phyloP scores from a whole-genome alignment of 2,797 vertebrate genomes.

The Rhabdomys pumilio region DNA sequence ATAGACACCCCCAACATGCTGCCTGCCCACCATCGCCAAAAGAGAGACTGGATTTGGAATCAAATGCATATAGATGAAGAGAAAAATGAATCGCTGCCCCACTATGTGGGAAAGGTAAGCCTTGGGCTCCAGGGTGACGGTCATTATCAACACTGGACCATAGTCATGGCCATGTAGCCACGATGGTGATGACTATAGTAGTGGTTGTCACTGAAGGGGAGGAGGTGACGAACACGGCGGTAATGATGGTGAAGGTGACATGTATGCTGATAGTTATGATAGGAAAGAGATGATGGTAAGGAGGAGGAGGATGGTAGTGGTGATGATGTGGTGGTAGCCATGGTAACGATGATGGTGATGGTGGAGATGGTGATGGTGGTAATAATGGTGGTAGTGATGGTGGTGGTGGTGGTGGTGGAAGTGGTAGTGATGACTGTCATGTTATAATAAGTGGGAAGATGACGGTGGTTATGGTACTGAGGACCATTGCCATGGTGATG shows the following conservation, averaged over 20 bases:
- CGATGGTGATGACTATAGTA: not conserved
- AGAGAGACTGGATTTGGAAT: slow-evolving; percentile 92
- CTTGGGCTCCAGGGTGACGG: not conserved
- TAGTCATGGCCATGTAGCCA: too few species aligned
- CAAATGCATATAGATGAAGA: slow-evolving; percentile 90
- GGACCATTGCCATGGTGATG: not conserved
- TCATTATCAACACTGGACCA: rapidly evolving
- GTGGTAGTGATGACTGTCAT: not conserved
- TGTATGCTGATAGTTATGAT: not conserved
- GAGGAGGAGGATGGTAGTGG: rapidly evolving
- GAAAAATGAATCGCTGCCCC: slow-evolving; percentile 87
- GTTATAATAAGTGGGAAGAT: not conserved
- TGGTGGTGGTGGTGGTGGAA: not conserved
- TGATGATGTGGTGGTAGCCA: rapidly evolving
- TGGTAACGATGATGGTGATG: rapidly evolving
- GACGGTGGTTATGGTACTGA: not conserved
- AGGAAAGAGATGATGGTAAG: not conserved
- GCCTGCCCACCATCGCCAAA: slow-evolving; percentile 85
- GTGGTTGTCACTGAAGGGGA: too few species aligned
- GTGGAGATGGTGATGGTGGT: rapidly evolving
- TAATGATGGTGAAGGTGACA: too few species aligned
- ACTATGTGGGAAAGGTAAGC: slow-evolving; percentile 91
- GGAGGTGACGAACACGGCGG: too few species aligned
- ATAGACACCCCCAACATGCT: not conserved
- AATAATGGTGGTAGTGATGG: rapidly evolving